phyloP scores from a whole-genome alignment of 2,888 invertebrate species.

The Chrysopilus asiliformis region DNA sequence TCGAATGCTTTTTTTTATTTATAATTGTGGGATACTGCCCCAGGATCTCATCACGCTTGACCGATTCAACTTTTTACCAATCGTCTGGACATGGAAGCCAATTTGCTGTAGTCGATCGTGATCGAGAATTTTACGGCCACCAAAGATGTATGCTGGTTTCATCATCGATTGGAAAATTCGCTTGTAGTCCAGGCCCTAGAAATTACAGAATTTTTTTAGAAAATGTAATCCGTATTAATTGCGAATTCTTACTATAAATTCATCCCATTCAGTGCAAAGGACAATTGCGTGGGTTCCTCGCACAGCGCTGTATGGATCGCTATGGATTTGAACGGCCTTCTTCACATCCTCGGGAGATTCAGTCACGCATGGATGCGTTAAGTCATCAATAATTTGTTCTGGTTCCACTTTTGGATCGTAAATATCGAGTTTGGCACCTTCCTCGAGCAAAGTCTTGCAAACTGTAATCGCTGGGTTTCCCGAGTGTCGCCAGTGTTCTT shows the following conservation, averaged over 20 bases:
- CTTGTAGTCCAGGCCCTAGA: slow-evolving; percentile 68
- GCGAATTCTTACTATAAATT: slow-evolving; percentile 59
- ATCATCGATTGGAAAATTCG: slow-evolving; percentile 87
- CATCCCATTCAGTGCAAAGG: slow-evolving; percentile 98
- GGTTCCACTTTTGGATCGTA: slow-evolving; percentile 94
- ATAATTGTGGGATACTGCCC: slow-evolving; percentile 39
- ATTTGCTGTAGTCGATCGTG: slow-evolving; percentile 68
- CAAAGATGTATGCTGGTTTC: slow-evolving; percentile 97
- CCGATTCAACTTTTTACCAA: slow-evolving; percentile 56
- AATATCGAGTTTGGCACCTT: slow-evolving; percentile 86
- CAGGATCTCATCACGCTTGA: slow-evolving; percentile 43
- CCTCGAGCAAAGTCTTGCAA: slow-evolving; percentile 81
- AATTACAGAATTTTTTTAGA: slow-evolving; percentile 18
- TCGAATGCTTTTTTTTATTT: no score
- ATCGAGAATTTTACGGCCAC: slow-evolving; percentile 89
- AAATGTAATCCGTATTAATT: slow-evolving; percentile 2
- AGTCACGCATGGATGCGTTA: slow-evolving; percentile 59
- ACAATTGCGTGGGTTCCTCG: slow-evolving; percentile 86
- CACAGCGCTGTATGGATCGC: slow-evolving; percentile 81
- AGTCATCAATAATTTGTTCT: slow-evolving; percentile 65
- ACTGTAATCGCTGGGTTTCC: slow-evolving; percentile 96
- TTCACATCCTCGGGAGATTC: slow-evolving; percentile 55
- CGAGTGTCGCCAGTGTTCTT: slow-evolving; percentile 98
- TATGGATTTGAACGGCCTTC: slow-evolving; percentile 61
- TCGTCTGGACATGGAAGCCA: slow-evolving; percentile 91